Conservation (phyloP, 2,888 invertebrate genomes). For the Sarcophaga subvicina region DNA sequence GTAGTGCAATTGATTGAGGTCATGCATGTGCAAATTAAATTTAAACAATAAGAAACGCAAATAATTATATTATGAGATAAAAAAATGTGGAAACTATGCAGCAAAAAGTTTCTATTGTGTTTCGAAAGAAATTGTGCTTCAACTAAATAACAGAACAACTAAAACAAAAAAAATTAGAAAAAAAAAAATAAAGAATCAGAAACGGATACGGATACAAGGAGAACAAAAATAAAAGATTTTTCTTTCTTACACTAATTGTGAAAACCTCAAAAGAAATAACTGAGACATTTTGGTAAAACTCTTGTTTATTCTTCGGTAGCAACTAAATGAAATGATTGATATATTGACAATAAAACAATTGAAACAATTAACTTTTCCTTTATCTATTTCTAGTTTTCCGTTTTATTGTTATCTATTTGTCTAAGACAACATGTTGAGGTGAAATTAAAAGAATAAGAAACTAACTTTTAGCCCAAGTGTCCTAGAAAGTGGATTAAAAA, state of each 20-base stretch:
- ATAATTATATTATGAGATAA: conserved; percentile 47
- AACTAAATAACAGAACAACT: conserved; percentile 42
- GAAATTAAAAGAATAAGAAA: background rate
- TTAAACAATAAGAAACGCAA: conserved; percentile 49
- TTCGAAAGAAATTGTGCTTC: conserved; percentile 39
- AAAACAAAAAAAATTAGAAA: background rate
- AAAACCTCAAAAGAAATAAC: conserved; percentile 9
- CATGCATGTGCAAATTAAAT: conserved; percentile 63
- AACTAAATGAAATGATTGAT: conserved; percentile 3
- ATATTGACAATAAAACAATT: conserved; percentile 41
- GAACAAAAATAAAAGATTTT: conserved; percentile 39
- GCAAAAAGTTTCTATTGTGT: conserved; percentile 41
- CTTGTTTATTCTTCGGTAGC: background rate
- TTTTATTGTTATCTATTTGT: background rate
- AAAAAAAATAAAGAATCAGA: background rate
- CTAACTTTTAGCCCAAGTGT: background rate
- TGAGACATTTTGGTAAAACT: background rate
- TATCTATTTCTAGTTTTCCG: background rate
- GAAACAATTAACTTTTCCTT: conserved; percentile 35
- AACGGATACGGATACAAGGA: conserved; percentile 9
- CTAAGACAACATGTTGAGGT: background rate
- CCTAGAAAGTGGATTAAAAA: background rate
- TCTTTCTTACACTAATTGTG: conserved; percentile 38
- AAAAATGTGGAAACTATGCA: conserved; percentile 40
- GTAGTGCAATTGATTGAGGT: conserved; percentile 23